A percentile compares a stretch with the other conserved stretches of the same genome.
Evolutionary conservation across 1,140 invertebrate genomes (phyloP).

Genomic region (Drosophila ficusphila): DNA sequence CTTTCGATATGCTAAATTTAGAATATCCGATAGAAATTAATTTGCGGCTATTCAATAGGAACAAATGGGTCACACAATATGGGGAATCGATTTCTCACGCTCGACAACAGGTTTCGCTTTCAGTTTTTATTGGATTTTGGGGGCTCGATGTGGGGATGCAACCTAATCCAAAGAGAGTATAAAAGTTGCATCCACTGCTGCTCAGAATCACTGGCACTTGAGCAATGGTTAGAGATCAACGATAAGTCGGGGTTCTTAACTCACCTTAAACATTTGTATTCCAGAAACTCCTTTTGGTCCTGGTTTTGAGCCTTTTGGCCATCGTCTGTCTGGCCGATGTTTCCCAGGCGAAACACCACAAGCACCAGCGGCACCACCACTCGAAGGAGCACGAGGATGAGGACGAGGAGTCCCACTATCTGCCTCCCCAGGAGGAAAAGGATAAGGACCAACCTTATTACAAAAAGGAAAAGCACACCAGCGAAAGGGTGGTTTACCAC

Average conservation of each 20-base stretch:
- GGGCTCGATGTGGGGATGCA: conserved; percentile 9
- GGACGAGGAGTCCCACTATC: conserved; percentile 60
- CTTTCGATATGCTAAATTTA: conserved; percentile 39
- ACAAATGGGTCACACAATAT: conserved; percentile 65
- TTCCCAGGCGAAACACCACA: conserved; percentile 56
- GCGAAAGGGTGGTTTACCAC: conserved; percentile 62
- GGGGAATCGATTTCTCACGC: conserved; percentile 64
- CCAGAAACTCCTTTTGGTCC: conserved; percentile 36
- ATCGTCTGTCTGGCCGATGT: conserved; percentile 50
- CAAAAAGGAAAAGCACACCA: conserved; percentile 68
- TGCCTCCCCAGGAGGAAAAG: conserved; percentile 37
- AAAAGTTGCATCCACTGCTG: conserved; percentile 16
- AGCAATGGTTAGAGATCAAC: conserved; percentile 37
- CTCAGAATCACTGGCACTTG: conserved; percentile 26
- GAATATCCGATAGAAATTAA: conserved; percentile 51
- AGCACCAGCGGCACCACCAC: conserved; percentile 53
- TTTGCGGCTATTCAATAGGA: conserved; percentile 56
- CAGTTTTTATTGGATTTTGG: conserved; percentile 21
- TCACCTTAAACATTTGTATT: neutral
- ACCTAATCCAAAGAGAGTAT: conserved; percentile 17
- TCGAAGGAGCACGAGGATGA: conserved; percentile 35
- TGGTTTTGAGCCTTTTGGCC: conserved; percentile 42
- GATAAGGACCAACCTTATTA: conserved; percentile 44
- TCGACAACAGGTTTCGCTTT: conserved; percentile 55
- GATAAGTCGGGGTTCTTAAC: neutral